Base-by-base conservation (phyloP, 64 coral and sea anemone genomes). In the Montipora cactus region DNA sequence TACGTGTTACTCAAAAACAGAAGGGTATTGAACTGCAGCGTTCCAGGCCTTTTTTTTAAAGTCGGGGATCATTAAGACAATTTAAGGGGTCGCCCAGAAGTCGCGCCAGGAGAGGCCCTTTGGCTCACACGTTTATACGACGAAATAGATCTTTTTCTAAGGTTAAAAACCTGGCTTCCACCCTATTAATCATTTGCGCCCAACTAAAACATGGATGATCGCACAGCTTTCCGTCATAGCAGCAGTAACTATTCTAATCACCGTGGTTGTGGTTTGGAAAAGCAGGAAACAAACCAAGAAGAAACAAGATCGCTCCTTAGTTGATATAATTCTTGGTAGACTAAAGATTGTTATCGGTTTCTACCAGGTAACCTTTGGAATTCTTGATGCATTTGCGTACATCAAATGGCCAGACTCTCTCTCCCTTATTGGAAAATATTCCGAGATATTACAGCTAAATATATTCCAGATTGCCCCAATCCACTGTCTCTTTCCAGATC, bases 301-400 rank as follows among this genome's bases (percentile, higher is more conserved):
- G 14, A 37, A 46, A 28, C 44, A 47, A 13, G 68, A 25, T 12
- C 74, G 81, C 3, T 16, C 52, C 21, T 53, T 62, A 0, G 45
- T 85, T 1, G 90, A 92, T 13, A 47, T 92, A 1, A n/a, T 84
- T 61, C 20, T 92, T 5, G 68, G 78, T 5, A 70, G 71, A 16
- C 48, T 86, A 3, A 92, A 92, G 20, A 92, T 92, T 21, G 21
- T 92, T 13, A 67, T 92, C 10, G 90, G 90, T 3, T 92, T 92
- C 37, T 92, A 92, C 81, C 90, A 92, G 46, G 90, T 92, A 1
- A 87, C 80, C 14, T 52, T 74, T 11, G 90, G 81, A 7, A 49
- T 83, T 45, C 18, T 92, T 58, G 67, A 92, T 61, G 90, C 47
- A 49, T 92, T 92, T 85, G 47, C n/a, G 14, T 92, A 86, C 73